These are phyloP conservation scores for Propithecus coquereli DNA, from an alignment of 2,113 vertebrate genomes.

Conservation along the genomic window DNA sequence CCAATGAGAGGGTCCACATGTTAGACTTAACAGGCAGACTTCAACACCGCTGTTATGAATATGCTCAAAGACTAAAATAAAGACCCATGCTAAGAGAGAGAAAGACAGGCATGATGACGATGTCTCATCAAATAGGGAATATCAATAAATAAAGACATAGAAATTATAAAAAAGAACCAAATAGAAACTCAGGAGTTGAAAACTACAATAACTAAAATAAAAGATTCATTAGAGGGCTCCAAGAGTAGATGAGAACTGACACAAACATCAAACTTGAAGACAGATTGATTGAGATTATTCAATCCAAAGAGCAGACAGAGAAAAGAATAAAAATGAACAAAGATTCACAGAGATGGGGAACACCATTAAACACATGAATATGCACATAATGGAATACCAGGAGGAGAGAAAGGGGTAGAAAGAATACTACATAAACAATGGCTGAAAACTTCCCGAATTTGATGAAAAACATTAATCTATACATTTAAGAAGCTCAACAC, in stretches of 20 bases:
- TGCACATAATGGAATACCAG: not conserved
- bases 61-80: no score
- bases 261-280: no score
- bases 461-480: not conserved
- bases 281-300: not conserved
- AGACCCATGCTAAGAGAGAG: not conserved
- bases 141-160: not conserved
- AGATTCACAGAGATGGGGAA: not conserved
- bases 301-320: not conserved
- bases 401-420: not conserved
- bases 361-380: accelerated
- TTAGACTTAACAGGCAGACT: not conserved
- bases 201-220: not conserved
- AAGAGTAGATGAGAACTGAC: no score
- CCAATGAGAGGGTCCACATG: no score
- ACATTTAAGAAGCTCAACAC: not conserved
- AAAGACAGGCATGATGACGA: not conserved
- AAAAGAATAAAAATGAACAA: not conserved
- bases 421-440: not conserved
- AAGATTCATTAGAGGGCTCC: not conserved
- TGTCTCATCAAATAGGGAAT: not conserved
- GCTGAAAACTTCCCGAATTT: not conserved
- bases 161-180: not conserved
- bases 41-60: not conserved
- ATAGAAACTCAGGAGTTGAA: not conserved